These are phyloP conservation scores for Dipus sagitta DNA, from an alignment of 2,797 vertebrate species.

Conservation along the genomic window DNA sequence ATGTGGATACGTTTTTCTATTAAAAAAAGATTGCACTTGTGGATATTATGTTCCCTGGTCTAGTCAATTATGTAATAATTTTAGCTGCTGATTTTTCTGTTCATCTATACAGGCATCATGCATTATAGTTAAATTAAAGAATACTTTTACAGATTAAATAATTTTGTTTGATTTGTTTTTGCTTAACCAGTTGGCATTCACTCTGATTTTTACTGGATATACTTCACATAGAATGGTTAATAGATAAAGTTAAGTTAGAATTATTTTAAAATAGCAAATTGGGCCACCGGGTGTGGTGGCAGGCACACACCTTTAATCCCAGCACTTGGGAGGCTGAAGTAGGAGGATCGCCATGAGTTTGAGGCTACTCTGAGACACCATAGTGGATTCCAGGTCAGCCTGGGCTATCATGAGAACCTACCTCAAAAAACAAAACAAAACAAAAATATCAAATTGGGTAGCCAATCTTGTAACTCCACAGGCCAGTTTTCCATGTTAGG, in stretches of 20 bases:
- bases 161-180: slow-evolving; percentile 18
- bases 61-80: slow-evolving; percentile 27
- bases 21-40: slow-evolving; percentile 38
- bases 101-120: neutral
- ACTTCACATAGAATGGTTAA: slow-evolving; percentile 26
- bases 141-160: slow-evolving; percentile 43
- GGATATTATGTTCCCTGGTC: slow-evolving; percentile 27
- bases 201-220: neutral
- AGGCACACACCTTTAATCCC: no score
- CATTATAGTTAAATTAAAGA: slow-evolving; percentile 43
- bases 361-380: no score
- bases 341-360: no score
- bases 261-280: neutral
- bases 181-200: slow-evolving; percentile 2
- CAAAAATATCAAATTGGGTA: neutral
- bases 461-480: neutral
- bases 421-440: no score
- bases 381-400: no score
- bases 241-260: neutral
- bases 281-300: no score
- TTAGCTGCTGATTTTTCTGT: slow-evolving; percentile 8
- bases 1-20: slow-evolving; percentile 33
- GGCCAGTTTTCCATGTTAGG: neutral
- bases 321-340: no score
- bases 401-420: no score